These are phyloP conservation scores for Epinephelus cyanopodus DNA, from an alignment of 2,113 vertebrate species.

Conservation along the genomic window DNA sequence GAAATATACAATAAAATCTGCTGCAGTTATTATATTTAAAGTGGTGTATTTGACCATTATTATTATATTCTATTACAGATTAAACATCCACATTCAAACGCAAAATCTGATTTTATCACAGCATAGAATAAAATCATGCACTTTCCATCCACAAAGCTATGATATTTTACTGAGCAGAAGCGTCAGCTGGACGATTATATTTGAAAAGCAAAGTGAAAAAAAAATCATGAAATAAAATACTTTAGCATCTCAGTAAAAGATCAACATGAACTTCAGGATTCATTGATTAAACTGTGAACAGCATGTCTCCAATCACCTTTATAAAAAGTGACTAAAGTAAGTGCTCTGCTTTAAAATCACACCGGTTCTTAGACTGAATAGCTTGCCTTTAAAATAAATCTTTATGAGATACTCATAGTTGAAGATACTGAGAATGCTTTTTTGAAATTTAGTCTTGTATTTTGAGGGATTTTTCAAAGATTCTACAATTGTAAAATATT, in stretches of 20 bases:
- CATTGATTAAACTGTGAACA: slow-evolving; percentile 30
- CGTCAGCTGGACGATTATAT: slow-evolving; percentile 17
- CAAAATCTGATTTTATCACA: slow-evolving; percentile 11
- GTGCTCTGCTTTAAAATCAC: slow-evolving; percentile 4
- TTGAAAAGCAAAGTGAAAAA: not conserved
- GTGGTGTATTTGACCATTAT: slow-evolving; percentile 23
- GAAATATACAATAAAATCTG: slow-evolving; percentile 53
- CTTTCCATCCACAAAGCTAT: slow-evolving; percentile 6
- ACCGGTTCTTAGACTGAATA: not conserved
- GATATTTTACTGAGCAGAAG: slow-evolving; percentile 18
- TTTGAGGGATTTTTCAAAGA: not conserved
- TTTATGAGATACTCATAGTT: not conserved
- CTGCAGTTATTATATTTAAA: slow-evolving; percentile 23
- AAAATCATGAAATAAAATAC: slow-evolving; percentile 9
- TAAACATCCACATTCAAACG: slow-evolving; percentile 14
- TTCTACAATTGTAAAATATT: not conserved
- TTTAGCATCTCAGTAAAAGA: not conserved
- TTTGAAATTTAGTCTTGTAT: not conserved
- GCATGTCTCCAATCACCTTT: slow-evolving; percentile 25
- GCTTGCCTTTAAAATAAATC: slow-evolving; percentile 3
- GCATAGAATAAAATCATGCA: slow-evolving; percentile 15
- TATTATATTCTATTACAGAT: not conserved
- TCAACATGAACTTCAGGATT: slow-evolving; percentile 30
- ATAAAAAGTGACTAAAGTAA: slow-evolving; percentile 4
- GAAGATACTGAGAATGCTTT: not conserved